Conservation (phyloP, 2,113 vertebrate genomes). For the Leptosomus discolor region DNA sequence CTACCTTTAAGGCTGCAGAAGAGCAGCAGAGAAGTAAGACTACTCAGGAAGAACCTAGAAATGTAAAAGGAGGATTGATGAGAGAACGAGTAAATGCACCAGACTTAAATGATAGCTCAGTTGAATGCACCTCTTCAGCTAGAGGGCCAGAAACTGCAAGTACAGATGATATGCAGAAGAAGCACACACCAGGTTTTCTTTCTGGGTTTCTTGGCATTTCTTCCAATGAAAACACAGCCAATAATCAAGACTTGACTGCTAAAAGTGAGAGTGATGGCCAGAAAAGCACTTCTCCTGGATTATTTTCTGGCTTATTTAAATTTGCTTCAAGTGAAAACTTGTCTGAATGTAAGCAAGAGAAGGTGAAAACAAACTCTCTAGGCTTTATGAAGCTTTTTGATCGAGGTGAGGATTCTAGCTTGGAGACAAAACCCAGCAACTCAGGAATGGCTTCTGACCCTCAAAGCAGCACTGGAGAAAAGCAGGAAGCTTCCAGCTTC, state of each 20-base stretch:
- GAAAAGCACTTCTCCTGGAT: constrained; percentile 37
- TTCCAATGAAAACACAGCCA: constrained; percentile 62
- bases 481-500: constrained; percentile 38
- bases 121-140: not conserved
- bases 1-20: not conserved
- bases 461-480: constrained; percentile 30
- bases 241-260: constrained; percentile 37
- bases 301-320: constrained; percentile 73
- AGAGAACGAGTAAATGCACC: not conserved
- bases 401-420: constrained; percentile 29
- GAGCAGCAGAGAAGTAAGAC: not conserved
- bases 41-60: not conserved
- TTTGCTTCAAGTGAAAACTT: constrained; percentile 65
- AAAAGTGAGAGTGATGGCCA: constrained; percentile 47
- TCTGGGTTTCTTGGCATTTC: constrained; percentile 74
- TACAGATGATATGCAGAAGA: not conserved
- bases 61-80: not conserved
- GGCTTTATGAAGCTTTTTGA: constrained; percentile 56
- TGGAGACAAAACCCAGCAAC: not conserved
- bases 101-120: not conserved
- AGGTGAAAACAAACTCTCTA: constrained; percentile 36
- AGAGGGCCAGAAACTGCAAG: not conserved
- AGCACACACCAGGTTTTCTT: constrained; percentile 68
- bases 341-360: constrained; percentile 57
- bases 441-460: constrained; percentile 1